Conservation (phyloP, 2,888 invertebrate genomes). For the Brenthis daphne region DNA sequence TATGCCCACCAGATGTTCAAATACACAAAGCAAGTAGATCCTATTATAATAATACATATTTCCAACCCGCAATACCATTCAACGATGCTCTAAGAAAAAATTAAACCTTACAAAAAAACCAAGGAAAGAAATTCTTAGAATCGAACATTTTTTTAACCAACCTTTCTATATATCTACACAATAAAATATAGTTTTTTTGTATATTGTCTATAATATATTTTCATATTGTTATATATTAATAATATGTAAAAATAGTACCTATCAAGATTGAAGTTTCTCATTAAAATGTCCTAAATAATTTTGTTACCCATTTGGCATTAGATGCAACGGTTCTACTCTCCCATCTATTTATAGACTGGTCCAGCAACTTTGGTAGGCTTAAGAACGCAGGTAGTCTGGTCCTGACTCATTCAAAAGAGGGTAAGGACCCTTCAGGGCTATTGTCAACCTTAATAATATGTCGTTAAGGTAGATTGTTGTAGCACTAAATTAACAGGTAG, state of each 20-base stretch:
- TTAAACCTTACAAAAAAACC: too few relatives aligned
- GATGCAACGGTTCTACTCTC: conserved; percentile 43
- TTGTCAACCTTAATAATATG: background rate
- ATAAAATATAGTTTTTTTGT: too few relatives aligned
- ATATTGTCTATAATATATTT: too few relatives aligned
- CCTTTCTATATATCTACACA: too few relatives aligned
- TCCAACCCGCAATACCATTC: background rate
- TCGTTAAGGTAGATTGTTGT: conserved; percentile 23
- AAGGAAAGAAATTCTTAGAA: too few relatives aligned
- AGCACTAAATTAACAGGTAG: conserved; percentile 14
- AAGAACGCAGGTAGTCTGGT: conserved; percentile 44
- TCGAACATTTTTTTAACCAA: too few relatives aligned
- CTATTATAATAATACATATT: conserved; percentile 12
- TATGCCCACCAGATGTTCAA: background rate
- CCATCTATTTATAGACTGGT: conserved; percentile 46
- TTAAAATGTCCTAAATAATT: too few relatives aligned
- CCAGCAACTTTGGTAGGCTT: conserved; percentile 42
- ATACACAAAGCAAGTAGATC: background rate
- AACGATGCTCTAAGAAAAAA: too few relatives aligned
- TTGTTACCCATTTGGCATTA: conserved; percentile 19
- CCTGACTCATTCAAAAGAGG: conserved; percentile 30
- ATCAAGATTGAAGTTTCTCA: too few relatives aligned
- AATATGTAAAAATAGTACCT: too few relatives aligned
- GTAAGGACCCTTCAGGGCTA: conserved; percentile 9
- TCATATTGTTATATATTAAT: too few relatives aligned